Conservation (phyloP, 92 coral and sea anemone species). For the Desmophyllum pertusum region DNA sequence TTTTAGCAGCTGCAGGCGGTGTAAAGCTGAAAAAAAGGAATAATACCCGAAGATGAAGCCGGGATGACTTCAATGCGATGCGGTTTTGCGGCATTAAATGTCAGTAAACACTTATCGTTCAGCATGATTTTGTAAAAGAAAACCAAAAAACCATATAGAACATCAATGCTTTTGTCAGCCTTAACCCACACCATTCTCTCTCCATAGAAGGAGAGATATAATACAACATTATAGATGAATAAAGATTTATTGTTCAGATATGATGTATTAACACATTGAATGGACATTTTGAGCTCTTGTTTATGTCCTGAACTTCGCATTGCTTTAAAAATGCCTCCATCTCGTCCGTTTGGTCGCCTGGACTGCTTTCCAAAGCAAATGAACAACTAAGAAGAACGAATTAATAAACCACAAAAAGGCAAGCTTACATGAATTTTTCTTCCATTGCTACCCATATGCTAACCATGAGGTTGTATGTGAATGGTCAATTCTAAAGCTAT, state of each 20-base stretch:
- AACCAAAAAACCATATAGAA: not conserved
- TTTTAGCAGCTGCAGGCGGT: constrained; percentile 32
- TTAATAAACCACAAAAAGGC: not conserved
- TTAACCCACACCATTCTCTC: not conserved
- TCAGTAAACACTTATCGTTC: constrained; percentile 31
- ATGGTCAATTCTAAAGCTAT: not conserved
- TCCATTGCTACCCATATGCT: not conserved
- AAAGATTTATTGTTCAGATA: not conserved
- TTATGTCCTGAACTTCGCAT: not conserved
- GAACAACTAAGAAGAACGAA: no score
- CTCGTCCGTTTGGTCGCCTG: not conserved
- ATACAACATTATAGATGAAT: not conserved
- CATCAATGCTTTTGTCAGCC: not conserved
- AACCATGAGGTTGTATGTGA: not conserved
- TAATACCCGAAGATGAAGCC: not conserved
- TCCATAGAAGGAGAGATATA: not conserved
- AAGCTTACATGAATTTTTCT: not conserved
- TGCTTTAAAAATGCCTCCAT: not conserved
- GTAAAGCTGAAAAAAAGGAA: not conserved
- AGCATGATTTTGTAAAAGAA: constrained; percentile 10
- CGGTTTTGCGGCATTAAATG: constrained; percentile 27
- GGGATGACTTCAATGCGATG: constrained; percentile 13
- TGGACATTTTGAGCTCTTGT: not conserved
- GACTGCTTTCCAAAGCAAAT: no score
- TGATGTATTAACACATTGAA: not conserved